Base-by-base conservation (phyloP, 2,888 invertebrate species). In the Conistra vaccinii region DNA sequence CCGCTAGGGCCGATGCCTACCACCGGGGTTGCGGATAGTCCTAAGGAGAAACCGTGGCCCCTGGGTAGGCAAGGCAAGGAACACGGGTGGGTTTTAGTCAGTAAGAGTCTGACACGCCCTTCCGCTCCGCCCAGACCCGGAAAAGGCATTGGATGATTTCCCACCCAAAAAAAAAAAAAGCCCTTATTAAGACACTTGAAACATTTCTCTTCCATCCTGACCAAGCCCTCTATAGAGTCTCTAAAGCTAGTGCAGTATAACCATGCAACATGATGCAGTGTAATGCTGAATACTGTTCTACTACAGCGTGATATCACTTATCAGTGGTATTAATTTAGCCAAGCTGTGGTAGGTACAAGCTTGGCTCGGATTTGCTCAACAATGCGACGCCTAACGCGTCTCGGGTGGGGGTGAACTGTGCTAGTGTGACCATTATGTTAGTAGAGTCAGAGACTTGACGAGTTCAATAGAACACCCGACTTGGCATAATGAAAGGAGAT, bases 281-380 rank as follows among this genome's bases (percentile, higher is more conserved):
- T 74, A 55, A 42, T 6, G 45, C n/a, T 55, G 53, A 48, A 81
- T 32, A 29, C 35, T 55, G 55, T 77, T 62, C 51, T 42, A 53
- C 58, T 42, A 48, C 55, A 26, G 51, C 55, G 35, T 70, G 70
- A 69, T 86, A 88, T 85, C 77, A 69, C 73, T 87, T 88, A 87
- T 88, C 87, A 88, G 79, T 66, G 74, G 67, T 85, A 87, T 87
- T 87, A 85, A 87, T 87, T 87, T 87, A 85, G 83, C 83, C 85
- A 88, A 89, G 89, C 90, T 88, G 73, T 89, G 89, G 90, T 90
- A 76, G 67, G 73, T 87, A 80, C 78, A 77, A 79, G 87, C 80
- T 83, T 79, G 90, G 89, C 90, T 91, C 89, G 92, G 94, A 95
- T 95, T 95, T 94, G 91, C 92, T 89, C 94, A 90, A 95, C 95